Evolutionary conservation across 2,888 invertebrate species (phyloP).

Genomic region (Athalia cordata): DNA sequence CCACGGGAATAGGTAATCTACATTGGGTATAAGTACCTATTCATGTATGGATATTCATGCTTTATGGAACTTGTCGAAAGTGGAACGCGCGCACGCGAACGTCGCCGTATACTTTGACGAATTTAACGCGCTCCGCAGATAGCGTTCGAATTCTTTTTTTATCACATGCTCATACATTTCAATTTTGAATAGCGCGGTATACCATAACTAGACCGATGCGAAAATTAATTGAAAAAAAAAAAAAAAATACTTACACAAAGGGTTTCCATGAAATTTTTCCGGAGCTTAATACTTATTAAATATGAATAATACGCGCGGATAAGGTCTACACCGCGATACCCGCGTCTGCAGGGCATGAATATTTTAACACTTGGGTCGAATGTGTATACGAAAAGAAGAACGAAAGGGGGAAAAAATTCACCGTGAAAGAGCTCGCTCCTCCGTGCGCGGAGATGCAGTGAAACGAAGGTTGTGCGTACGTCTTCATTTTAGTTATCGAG

Average conservation of each 20-base stretch:
- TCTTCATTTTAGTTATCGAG: conserved; percentile 29
- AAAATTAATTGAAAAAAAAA: neutral
- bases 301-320: conserved; percentile 46
- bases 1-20: neutral
- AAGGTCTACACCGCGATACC: conserved; percentile 31
- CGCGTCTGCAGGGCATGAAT: conserved; percentile 6
- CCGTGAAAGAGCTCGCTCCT: conserved; percentile 13
- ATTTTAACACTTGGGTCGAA: neutral
- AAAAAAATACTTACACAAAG: no score
- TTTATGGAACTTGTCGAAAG: conserved; percentile 19
- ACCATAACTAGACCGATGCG: neutral
- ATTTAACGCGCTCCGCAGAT: no score
- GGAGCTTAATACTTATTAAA: conserved; percentile 42
- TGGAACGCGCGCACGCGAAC: conserved; percentile 22
- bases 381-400: neutral
- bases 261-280: neutral
- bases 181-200: neutral
- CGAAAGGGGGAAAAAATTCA: neutral
- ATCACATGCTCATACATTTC: neutral
- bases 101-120: no score
- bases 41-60: no score
- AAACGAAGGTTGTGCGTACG: neutral
- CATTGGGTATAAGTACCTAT: neutral
- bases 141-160: no score
- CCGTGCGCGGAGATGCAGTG: neutral